Percentiles rank a stretch among this genome's conserved stretches.
These are phyloP conservation scores for Toxotes jaculatrix DNA, from an alignment of 2,113 vertebrate genomes.

Conservation along the genomic window DNA sequence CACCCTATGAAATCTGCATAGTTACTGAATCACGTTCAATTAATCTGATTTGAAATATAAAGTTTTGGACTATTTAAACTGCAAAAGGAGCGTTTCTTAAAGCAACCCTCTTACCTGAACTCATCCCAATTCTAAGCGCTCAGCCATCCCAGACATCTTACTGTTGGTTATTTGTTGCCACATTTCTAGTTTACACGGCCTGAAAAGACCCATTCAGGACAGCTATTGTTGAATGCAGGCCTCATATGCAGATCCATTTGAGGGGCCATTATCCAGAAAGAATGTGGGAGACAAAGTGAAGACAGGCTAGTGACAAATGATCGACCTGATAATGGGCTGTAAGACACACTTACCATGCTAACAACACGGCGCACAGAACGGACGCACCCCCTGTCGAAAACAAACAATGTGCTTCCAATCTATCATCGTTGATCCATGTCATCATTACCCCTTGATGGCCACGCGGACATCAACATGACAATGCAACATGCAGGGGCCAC, in stretches of 20 bases:
- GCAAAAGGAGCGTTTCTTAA: neutral
- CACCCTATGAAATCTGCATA: conserved; percentile 13
- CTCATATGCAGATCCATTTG: conserved; percentile 82
- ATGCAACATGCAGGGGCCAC: conserved; percentile 73
- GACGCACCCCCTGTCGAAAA: conserved; percentile 77
- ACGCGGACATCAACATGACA: conserved; percentile 82
- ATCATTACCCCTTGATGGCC: conserved; percentile 76
- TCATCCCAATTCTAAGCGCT: conserved; percentile 13
- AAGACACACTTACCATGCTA: conserved; percentile 83
- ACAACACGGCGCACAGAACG: conserved; percentile 76
- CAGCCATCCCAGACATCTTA: conserved; percentile 16
- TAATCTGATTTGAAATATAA: neutral
- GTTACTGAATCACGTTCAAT: neutral
- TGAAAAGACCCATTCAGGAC: conserved; percentile 74
- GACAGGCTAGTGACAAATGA: conserved; percentile 87
- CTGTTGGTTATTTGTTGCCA: conserved; percentile 69
- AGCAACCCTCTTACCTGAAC: conserved; percentile 1
- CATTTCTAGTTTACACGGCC: conserved; percentile 80
- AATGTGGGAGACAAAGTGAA: conserved; percentile 82
- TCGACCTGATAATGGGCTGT: conserved; percentile 79
- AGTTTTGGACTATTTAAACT: neutral
- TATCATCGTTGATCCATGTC: conserved; percentile 84
- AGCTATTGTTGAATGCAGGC: conserved; percentile 76
- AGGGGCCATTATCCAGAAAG: conserved; percentile 81
- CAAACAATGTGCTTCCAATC: conserved; percentile 84